Conservation (phyloP, 2,888 invertebrate species). For the Drosophila colorata region DNA sequence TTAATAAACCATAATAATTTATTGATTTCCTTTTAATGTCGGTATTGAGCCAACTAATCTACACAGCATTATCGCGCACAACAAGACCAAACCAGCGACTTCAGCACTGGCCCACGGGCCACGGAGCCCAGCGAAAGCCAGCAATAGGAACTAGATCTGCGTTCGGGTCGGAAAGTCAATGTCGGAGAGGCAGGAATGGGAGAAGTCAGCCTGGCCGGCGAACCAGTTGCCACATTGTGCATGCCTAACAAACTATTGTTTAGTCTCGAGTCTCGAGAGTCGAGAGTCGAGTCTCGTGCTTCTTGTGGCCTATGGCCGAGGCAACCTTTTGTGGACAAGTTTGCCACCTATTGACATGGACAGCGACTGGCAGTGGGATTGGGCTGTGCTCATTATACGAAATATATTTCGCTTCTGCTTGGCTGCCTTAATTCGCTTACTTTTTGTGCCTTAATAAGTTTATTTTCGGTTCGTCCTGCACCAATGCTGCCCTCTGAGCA, state of each 20-base stretch:
- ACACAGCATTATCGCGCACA: slow-evolving; percentile 65
- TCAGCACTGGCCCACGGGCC: slow-evolving; percentile 1
- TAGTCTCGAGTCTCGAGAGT: slow-evolving; percentile 18
- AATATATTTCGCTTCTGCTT: slow-evolving; percentile 63
- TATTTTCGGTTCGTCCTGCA: slow-evolving; percentile 5
- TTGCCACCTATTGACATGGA: slow-evolving; percentile 63
- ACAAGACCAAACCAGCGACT: slow-evolving; percentile 10
- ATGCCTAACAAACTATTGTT: slow-evolving; percentile 70
- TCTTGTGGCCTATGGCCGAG: slow-evolving; percentile 54
- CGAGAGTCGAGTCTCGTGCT: slow-evolving; percentile 37
- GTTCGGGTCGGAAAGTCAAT: slow-evolving; percentile 29
- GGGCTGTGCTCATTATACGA: slow-evolving; percentile 64
- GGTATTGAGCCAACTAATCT: slow-evolving; percentile 79
- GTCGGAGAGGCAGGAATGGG: slow-evolving; percentile 8
- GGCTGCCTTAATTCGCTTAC: slow-evolving; percentile 68
- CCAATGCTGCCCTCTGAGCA: slow-evolving; percentile 4
- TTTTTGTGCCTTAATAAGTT: slow-evolving; percentile 48
- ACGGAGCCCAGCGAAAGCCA: slow-evolving; percentile 4
- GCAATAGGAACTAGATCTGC: slow-evolving; percentile 25
- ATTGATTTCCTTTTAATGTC: slow-evolving; percentile 74
- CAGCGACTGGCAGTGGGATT: slow-evolving; percentile 2
- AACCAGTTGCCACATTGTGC: slow-evolving; percentile 33
- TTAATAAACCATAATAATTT: slow-evolving; percentile 80
- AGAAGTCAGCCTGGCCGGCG: slow-evolving; percentile 3
- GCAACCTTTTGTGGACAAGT: slow-evolving; percentile 57